phyloP scores from a whole-genome alignment of 2,888 invertebrate genomes.

The Protonemura montana region DNA sequence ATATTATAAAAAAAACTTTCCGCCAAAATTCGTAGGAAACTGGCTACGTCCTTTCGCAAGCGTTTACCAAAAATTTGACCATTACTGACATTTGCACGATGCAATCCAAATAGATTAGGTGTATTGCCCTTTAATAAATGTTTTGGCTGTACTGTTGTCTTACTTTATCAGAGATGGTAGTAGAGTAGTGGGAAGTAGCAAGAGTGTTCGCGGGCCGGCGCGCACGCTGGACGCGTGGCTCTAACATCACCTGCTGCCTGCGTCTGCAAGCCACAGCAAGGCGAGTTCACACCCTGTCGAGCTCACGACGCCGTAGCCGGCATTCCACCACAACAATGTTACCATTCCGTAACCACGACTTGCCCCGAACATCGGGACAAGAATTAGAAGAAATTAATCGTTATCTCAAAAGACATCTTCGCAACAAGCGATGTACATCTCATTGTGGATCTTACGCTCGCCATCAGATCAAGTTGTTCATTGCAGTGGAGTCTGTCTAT shows the following conservation, averaged over 20 bases:
- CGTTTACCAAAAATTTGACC: too few relatives aligned
- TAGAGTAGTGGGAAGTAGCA: neutral
- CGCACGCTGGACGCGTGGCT: constrained; percentile 28
- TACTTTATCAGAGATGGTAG: constrained; percentile 28
- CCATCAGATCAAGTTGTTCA: too few relatives aligned
- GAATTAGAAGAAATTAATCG: too few relatives aligned
- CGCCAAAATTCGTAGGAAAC: too few relatives aligned
- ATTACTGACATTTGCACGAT: too few relatives aligned
- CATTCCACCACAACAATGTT: neutral
- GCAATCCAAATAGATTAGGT: neutral
- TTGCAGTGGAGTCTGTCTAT: neutral
- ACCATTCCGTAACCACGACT: too few relatives aligned
- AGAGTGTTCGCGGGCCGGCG: neutral
- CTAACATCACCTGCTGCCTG: constrained; percentile 25
- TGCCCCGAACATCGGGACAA: too few relatives aligned
- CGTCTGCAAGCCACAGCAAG: neutral
- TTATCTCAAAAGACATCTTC: neutral
- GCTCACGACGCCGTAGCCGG: neutral
- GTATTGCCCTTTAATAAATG: constrained; percentile 33
- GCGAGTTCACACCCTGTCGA: neutral
- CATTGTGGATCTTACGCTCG: too few relatives aligned
- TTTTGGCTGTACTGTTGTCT: too few relatives aligned
- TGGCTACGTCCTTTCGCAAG: too few relatives aligned
- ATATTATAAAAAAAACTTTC: too few relatives aligned
- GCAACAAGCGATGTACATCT: too few relatives aligned